Evolutionary conservation across 2,797 vertebrate species (phyloP).

Genomic region (Pipistrellus pipistrellus): DNA sequence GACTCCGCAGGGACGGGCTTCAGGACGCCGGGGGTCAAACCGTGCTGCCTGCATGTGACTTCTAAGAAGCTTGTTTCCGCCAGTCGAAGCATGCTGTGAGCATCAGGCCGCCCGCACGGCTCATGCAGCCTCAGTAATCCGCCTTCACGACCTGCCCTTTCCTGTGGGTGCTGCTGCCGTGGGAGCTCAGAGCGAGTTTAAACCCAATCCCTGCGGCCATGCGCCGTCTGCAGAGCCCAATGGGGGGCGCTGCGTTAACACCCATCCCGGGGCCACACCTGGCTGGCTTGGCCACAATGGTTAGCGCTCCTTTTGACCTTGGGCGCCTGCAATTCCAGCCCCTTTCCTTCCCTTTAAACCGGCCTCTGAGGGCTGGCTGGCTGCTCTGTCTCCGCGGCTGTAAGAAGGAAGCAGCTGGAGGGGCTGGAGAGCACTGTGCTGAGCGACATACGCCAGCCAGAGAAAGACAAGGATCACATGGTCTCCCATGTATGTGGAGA

Average conservation of each 20-base stretch:
- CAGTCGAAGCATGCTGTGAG: slow-evolving; percentile 81
- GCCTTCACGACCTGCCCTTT: slow-evolving; percentile 65
- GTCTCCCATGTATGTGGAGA: no score
- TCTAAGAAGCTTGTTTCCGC: slow-evolving; percentile 69
- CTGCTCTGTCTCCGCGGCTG: no score
- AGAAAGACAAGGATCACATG: no score
- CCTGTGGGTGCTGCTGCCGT: not conserved
- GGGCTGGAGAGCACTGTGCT: no score
- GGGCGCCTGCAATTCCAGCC: slow-evolving; percentile 9
- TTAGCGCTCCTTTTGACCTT: not conserved
- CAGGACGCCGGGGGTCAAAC: slow-evolving; percentile 67
- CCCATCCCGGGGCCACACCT: not conserved
- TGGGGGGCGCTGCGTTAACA: slow-evolving; percentile 37
- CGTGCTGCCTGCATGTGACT: slow-evolving; percentile 75
- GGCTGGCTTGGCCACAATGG: not conserved
- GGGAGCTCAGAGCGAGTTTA: slow-evolving; percentile 61
- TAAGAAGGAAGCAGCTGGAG: no score
- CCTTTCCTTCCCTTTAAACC: slow-evolving; percentile 46
- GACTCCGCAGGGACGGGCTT: slow-evolving; percentile 68
- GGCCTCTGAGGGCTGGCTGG: slow-evolving; percentile 48
- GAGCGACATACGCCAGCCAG: no score
- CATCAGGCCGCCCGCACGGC: slow-evolving; percentile 70
- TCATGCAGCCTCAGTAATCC: slow-evolving; percentile 46
- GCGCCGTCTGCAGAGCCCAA: slow-evolving; percentile 43
- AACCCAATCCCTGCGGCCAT: slow-evolving; percentile 61